These are phyloP conservation scores for Arnoldichthys spilopterus DNA, from an alignment of 2,797 vertebrate genomes.

Conservation along the genomic window DNA sequence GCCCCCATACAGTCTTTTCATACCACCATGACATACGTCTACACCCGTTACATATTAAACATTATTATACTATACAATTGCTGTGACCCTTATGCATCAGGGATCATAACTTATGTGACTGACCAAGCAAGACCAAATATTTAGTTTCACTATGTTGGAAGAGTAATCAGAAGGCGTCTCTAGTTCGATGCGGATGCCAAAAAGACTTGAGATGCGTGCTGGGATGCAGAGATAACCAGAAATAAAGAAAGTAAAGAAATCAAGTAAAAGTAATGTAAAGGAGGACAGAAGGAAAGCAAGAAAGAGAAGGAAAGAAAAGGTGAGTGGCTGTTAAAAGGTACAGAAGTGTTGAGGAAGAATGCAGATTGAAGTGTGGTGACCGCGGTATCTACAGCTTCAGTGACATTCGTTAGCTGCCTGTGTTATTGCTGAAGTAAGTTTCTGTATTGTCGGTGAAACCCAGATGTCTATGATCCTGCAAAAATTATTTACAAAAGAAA, in stretches of 20 bases:
- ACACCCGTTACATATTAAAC: neutral
- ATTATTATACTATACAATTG: constrained; percentile 1
- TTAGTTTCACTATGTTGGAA: neutral
- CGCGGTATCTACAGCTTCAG: constrained; percentile 93
- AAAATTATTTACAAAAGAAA: constrained; percentile 97
- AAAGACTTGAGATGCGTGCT: neutral
- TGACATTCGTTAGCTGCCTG: constrained; percentile 99
- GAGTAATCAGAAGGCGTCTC: constrained; percentile 2
- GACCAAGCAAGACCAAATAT: neutral
- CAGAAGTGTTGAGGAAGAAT: constrained; percentile 59
- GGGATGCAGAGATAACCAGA: neutral
- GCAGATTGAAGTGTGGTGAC: constrained; percentile 71
- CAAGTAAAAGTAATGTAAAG: neutral
- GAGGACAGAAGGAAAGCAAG: neutral
- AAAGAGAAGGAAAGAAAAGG: neutral
- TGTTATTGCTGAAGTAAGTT: constrained; percentile 97
- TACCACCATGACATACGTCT: neutral
- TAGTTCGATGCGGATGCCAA: neutral
- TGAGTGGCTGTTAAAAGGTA: neutral
- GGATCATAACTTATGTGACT: neutral
- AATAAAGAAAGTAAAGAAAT: neutral
- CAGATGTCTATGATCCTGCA: constrained; percentile 94
- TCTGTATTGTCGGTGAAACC: constrained; percentile 97
- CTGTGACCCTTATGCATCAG: neutral
- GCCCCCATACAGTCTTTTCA: constrained; percentile 1